phyloP scores from a whole-genome alignment of 2,888 invertebrate genomes.

The Pedicia rivosa region DNA sequence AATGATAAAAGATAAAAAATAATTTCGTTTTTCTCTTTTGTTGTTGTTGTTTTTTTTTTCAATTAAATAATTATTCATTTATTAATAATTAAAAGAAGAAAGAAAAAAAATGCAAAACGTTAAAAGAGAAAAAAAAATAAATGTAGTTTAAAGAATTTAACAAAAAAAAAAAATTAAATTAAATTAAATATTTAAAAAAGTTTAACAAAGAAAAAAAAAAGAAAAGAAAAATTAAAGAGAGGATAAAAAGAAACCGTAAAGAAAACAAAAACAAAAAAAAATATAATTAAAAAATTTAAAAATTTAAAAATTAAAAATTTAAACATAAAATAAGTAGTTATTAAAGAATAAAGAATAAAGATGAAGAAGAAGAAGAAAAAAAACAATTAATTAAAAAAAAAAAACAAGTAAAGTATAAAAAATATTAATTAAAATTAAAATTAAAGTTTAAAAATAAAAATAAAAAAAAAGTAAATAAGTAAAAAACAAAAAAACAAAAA shows the following conservation, averaged over 20 bases:
- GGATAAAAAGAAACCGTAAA: not conserved
- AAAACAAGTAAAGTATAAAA: not conserved
- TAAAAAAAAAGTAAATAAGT: constrained; percentile 1
- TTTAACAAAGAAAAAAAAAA: too few relatives aligned
- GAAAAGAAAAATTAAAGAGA: not conserved
- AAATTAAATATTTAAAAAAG: not conserved
- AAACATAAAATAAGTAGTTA: not conserved
- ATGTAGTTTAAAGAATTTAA: not conserved
- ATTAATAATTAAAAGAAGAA: too few relatives aligned
- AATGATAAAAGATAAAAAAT: too few relatives aligned
- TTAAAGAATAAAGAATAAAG: not conserved
- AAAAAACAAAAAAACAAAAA: not conserved
- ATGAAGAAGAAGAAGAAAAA: not conserved
- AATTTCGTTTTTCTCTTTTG: too few relatives aligned
- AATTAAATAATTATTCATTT: too few relatives aligned
- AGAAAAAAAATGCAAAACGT: too few relatives aligned
- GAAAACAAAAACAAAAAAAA: not conserved
- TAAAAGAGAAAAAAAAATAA: not conserved
- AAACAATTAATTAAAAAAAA: not conserved
- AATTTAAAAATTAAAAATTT: not conserved
- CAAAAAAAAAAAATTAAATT: not conserved
- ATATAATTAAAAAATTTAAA: not conserved
- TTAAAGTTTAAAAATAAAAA: constrained; percentile 2
- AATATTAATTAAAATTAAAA: not conserved
- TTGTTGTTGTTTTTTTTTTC: too few relatives aligned